phyloP scores from a whole-genome alignment of 2,888 invertebrate species.

The Synergus itoensis region DNA sequence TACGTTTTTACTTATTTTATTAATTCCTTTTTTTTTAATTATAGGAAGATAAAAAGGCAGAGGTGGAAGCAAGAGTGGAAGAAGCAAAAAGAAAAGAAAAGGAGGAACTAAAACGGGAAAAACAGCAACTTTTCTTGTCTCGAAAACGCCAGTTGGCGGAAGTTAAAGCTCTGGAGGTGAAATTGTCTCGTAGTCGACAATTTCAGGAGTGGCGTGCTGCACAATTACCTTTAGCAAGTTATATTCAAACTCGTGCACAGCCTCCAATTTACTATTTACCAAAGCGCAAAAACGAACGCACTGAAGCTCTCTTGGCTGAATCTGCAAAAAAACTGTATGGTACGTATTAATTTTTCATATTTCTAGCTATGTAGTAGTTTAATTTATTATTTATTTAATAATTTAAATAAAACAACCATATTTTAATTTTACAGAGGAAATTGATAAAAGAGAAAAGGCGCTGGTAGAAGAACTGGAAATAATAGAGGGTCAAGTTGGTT shows the following conservation, averaged over 20 bases:
- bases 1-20: conserved; percentile 34
- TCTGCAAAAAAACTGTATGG: conserved; percentile 73
- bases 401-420: background rate
- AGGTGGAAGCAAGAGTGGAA: conserved; percentile 96
- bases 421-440: conserved; percentile 65
- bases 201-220: conserved; percentile 93
- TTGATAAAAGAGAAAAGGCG: conserved; percentile 70
- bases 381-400: background rate
- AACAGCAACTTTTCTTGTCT: conserved; percentile 91
- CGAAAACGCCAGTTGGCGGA: conserved; percentile 93
- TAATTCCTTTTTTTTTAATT: conserved; percentile 53
- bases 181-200: conserved; percentile 92
- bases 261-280: conserved; percentile 95
- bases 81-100: conserved; percentile 93
- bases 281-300: conserved; percentile 83
- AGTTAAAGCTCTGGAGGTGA: conserved; percentile 92
- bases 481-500: conserved; percentile 71
- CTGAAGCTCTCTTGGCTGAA: conserved; percentile 68
- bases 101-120: conserved; percentile 89
- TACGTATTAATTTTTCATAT: conserved; percentile 52
- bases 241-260: conserved; percentile 91
- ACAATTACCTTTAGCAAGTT: conserved; percentile 87
- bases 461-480: conserved; percentile 71
- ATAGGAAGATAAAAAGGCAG: conserved; percentile 89
- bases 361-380: background rate